Percentiles rank a stretch among this genome's conserved stretches.
Conservation (phyloP, 2,113 vertebrate genomes). For the Ginglymostoma cirratum region DNA sequence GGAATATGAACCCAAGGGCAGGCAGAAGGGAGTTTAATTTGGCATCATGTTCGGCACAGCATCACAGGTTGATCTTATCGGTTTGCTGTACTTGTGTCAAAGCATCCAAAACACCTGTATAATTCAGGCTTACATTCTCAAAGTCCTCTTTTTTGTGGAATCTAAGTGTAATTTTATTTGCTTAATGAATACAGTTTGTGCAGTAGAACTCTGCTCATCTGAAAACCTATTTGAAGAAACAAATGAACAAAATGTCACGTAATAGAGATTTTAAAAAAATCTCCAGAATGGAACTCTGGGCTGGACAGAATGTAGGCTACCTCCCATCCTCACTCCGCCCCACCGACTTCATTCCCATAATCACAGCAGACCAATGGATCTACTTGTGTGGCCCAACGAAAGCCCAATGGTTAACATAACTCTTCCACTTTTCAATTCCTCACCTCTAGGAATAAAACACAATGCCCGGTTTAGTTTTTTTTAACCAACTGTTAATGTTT, state of each 20-base stretch:
- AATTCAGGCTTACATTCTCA: neutral
- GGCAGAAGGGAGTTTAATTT: too few relatives aligned
- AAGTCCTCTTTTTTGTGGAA: neutral
- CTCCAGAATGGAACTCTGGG: neutral
- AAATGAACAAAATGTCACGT: neutral
- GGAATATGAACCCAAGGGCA: too few relatives aligned
- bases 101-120: neutral
- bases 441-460: neutral
- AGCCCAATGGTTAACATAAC: neutral
- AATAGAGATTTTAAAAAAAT: neutral
- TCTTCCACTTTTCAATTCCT: neutral
- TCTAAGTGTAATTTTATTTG: neutral
- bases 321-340: neutral
- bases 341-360: neutral
- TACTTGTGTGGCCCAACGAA: neutral
- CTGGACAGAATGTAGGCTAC: neutral
- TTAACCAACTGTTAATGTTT: neutral
- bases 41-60: too few relatives aligned
- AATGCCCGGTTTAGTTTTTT: neutral
- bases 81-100: neutral
- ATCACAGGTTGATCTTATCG: neutral
- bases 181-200: neutral
- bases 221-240: neutral
- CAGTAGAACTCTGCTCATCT: neutral
- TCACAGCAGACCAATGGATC: neutral